These are phyloP conservation scores for Macrosiphum euphorbiae DNA, from an alignment of 2,888 invertebrate genomes.

Conservation along the genomic window DNA sequence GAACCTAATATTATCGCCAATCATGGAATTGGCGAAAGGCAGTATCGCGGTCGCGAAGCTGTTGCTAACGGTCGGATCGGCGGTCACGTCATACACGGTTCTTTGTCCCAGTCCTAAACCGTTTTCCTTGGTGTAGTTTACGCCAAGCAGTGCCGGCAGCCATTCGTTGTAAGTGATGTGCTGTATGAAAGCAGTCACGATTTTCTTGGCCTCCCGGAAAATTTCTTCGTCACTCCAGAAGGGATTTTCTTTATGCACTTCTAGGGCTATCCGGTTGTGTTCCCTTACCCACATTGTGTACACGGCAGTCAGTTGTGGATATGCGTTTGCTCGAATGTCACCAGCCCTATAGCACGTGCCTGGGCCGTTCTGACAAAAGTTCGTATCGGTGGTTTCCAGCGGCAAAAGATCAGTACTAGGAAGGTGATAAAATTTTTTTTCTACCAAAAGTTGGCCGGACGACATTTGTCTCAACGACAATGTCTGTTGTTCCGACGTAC, in stretches of 20 bases:
- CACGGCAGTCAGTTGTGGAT: conserved; percentile 80
- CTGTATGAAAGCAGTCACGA: conserved; percentile 71
- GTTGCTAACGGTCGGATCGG: conserved; percentile 70
- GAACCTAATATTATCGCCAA: conserved; percentile 70
- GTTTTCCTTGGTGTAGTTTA: conserved; percentile 68
- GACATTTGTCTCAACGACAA: conserved; percentile 76
- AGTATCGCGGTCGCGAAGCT: conserved; percentile 72
- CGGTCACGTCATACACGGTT: conserved; percentile 69
- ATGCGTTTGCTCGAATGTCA: conserved; percentile 83
- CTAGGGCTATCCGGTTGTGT: conserved; percentile 83
- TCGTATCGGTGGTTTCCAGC: neutral
- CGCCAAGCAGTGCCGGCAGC: conserved; percentile 70
- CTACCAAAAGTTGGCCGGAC: conserved; percentile 72
- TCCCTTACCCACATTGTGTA: conserved; percentile 85
- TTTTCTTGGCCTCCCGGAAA: conserved; percentile 74
- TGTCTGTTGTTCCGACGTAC: conserved; percentile 76
- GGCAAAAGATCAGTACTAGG: neutral
- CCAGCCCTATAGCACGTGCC: conserved; percentile 70
- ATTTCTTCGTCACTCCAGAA: conserved; percentile 80
- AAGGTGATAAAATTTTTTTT: no score
- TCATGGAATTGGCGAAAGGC: conserved; percentile 72
- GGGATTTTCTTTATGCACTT: no score
- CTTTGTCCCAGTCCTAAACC: conserved; percentile 65
- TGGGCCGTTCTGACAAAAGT: neutral
- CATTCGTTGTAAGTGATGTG: conserved; percentile 71